Base-by-base conservation (phyloP, 2,797 vertebrate species). In the Clarias laeviceps region DNA sequence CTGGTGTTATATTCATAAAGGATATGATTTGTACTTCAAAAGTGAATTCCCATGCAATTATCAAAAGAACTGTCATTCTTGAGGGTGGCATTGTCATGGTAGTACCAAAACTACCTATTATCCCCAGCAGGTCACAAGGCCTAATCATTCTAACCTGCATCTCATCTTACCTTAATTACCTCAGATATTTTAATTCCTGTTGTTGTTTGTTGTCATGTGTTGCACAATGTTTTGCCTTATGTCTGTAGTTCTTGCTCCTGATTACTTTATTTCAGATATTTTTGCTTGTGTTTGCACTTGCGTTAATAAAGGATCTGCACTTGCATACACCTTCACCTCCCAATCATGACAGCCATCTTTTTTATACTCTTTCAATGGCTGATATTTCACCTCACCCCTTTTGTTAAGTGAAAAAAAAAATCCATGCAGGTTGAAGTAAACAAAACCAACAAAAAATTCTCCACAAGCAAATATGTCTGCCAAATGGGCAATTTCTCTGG, bases 11-110 rank as follows among this genome's bases (percentile, higher is more conserved):
- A 85, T 87, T 70, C 64, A 66, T 29, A 72, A 50, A 54, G 37
- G 61, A 77, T 74, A 45, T 73, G 27, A 68, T 78, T 74, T 14
- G 40, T 22, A n/a, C n/a, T 57, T 32, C 24, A 82, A 34, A 45
- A 54, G 61, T 18, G 11, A 50, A 50, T 50, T 50, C 61, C 74
- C 45, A 74, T 27, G 27, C 61, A 78, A 66, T 73, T 29, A 72
- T 65, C 70, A 84, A 87, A 54, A 45, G 32, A 84, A 86, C 57
- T 45, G 56, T 62, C 61, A 20, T 66, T 82, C 34, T 79, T 68
- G 76, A 66, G 40, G 40, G 27, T 66, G 2, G 45, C 45, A 50
- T 50, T 50, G 45, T 50, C 45, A 12, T 50, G 45, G 45, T 50
- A 50, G 11, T 50, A 2, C 45, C 45, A 50, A 50, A 12, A 50